Evolutionary conservation across 1,140 invertebrate species (phyloP).

Genomic region (Drosophila kanapiae): DNA sequence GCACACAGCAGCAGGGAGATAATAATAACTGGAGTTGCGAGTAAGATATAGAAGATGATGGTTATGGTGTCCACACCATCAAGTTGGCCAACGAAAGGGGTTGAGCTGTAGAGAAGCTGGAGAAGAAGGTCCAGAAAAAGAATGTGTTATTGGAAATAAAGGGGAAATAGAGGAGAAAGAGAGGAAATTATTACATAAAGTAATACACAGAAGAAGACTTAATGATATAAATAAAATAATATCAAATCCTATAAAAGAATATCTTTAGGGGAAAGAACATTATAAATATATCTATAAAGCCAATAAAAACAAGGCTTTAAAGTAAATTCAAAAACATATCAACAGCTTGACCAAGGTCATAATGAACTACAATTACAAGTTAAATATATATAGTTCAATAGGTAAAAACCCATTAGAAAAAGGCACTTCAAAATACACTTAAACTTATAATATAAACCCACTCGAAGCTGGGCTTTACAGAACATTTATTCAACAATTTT

Average conservation of each 20-base stretch:
- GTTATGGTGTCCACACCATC: constrained; percentile 32
- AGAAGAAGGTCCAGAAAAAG: neutral
- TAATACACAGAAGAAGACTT: neutral
- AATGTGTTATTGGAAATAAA: neutral
- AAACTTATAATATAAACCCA: no score
- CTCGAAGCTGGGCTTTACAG: no score
- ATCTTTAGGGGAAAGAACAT: no score
- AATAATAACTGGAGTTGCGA: constrained; percentile 35
- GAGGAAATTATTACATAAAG: neutral
- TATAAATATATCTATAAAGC: no score
- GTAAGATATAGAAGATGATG: constrained; percentile 45
- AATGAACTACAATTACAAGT: no score
- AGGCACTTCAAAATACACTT: no score
- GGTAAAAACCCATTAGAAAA: no score
- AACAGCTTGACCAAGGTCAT: no score
- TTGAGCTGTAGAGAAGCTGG: neutral
- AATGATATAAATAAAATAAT: no score
- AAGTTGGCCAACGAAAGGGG: constrained; percentile 13
- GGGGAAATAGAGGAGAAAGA: neutral
- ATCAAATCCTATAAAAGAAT: neutral
- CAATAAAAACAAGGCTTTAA: no score
- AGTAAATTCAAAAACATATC: no score
- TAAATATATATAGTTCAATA: no score
- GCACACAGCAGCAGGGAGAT: constrained; percentile 8
- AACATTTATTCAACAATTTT: neutral